A percentile compares a stretch with the other conserved stretches of the same genome.
Conservation (phyloP, 2,113 vertebrate species). For the Pedionomus torquatus region DNA sequence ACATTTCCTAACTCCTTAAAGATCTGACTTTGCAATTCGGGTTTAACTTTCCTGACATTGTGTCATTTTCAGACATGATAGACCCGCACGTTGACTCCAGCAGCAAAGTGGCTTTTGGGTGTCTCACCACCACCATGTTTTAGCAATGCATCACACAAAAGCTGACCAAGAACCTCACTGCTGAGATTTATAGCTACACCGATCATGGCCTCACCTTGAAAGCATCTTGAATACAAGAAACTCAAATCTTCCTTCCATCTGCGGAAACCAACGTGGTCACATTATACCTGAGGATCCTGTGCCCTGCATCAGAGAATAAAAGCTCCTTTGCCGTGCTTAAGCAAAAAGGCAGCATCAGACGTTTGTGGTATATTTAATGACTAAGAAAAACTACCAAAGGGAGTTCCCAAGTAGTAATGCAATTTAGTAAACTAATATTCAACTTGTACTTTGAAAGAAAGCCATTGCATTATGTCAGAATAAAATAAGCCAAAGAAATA, state of each 20-base stretch:
- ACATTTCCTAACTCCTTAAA: background rate
- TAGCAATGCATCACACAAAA: background rate
- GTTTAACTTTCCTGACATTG: background rate
- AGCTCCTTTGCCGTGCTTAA: background rate
- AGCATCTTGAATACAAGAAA: background rate
- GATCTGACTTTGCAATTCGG: background rate
- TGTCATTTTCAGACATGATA: background rate
- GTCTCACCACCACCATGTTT: background rate
- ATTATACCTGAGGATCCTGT: background rate
- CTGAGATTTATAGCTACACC: background rate
- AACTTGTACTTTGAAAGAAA: slow-evolving; percentile 29
- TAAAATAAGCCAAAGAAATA: slow-evolving; percentile 4
- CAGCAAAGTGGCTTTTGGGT: background rate
- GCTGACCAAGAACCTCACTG: background rate
- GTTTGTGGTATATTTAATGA: slow-evolving; percentile 17
- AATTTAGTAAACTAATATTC: slow-evolving; percentile 35
- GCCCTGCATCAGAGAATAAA: background rate
- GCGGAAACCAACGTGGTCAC: background rate
- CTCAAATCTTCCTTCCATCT: background rate
- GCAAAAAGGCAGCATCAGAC: slow-evolving; percentile 10
- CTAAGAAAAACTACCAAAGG: slow-evolving; percentile 24
- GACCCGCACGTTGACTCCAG: background rate
- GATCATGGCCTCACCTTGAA: background rate
- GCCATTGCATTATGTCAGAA: slow-evolving; percentile 22
- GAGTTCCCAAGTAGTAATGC: slow-evolving; percentile 18